A percentile compares a stretch with the other conserved stretches of the same genome.
These are phyloP conservation scores for Blastomussa wellsi DNA, from an alignment of 92 coral and sea anemone genomes.

Conservation along the genomic window DNA sequence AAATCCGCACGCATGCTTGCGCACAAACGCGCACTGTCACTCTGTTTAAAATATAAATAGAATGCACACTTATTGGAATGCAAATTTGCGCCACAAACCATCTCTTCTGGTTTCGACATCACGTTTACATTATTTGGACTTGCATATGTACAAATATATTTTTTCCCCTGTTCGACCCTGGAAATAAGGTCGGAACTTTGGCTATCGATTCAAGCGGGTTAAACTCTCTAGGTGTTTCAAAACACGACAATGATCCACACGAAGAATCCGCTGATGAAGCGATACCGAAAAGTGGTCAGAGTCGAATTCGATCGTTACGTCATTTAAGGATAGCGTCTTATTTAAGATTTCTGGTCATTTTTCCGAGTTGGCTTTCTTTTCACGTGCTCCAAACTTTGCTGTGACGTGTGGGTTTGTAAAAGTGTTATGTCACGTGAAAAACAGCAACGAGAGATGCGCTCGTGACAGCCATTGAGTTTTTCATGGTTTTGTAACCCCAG, in stretches of 20 bases:
- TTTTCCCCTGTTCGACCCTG: background rate
- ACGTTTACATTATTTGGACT: constrained; percentile 19
- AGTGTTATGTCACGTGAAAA: background rate
- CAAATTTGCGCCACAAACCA: constrained; percentile 27
- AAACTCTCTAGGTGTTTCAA: background rate
- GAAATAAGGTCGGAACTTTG: background rate
- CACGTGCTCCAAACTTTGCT: background rate
- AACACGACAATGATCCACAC: background rate
- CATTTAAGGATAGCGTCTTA: constrained; percentile 12
- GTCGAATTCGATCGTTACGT: constrained; percentile 19
- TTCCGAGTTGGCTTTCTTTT: background rate
- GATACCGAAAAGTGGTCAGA: constrained; percentile 18
- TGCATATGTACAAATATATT: background rate
- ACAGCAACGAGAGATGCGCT: background rate
- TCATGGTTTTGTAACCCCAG: background rate
- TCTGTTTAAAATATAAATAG: constrained; percentile 40
- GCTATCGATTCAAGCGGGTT: background rate
- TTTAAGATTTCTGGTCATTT: background rate
- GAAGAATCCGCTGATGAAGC: constrained; percentile 15
- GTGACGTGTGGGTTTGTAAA: background rate
- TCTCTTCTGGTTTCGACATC: background rate
- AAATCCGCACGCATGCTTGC: constrained; percentile 37
- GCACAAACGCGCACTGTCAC: constrained; percentile 29
- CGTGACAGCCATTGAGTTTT: background rate
- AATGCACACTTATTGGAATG: constrained; percentile 37